These are phyloP conservation scores for Phyllotreta striolata DNA, from an alignment of 2,888 invertebrate species.

Conservation along the genomic window DNA sequence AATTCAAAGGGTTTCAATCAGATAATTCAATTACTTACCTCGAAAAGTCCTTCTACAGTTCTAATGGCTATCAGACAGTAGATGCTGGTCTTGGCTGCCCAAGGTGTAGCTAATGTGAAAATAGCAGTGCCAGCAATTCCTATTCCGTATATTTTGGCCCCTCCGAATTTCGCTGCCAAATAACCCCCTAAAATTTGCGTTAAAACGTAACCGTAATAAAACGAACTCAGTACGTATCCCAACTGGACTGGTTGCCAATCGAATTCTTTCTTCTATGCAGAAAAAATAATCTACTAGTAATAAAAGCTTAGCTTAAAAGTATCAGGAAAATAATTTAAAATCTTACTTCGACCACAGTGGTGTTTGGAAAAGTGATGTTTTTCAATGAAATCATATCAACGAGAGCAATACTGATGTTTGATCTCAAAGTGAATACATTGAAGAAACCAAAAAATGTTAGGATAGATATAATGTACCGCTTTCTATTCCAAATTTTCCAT, in stretches of 20 bases:
- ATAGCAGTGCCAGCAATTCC: conserved; percentile 19
- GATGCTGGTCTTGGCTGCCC: conserved; percentile 64
- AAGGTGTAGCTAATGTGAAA: conserved; percentile 22
- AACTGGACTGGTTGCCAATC: conserved; percentile 81
- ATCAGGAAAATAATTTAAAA: no score
- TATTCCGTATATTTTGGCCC: conserved; percentile 6
- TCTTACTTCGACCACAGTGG: neutral
- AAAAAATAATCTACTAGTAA: no score
- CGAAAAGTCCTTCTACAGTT: conserved; percentile 54
- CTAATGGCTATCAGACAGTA: conserved; percentile 76
- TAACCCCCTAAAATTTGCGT: conserved; percentile 87
- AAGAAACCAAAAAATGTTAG: conserved; percentile 83
- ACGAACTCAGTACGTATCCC: conserved; percentile 82
- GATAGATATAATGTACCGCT: conserved; percentile 74
- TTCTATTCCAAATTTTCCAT: conserved; percentile 75
- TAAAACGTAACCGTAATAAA: conserved; percentile 88
- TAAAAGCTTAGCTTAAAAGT: no score
- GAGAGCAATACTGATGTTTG: conserved; percentile 88
- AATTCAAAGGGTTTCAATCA: no score
- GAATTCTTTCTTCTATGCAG: conserved; percentile 66
- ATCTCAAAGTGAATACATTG: conserved; percentile 78
- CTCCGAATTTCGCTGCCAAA: conserved; percentile 80
- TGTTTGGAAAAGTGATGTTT: conserved; percentile 62
- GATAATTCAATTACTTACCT: no score
- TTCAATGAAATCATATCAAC: conserved; percentile 86